Percentiles rank a stretch among this genome's conserved stretches.
Conservation (phyloP, 2,797 vertebrate genomes). For the Amniataba percoides region DNA sequence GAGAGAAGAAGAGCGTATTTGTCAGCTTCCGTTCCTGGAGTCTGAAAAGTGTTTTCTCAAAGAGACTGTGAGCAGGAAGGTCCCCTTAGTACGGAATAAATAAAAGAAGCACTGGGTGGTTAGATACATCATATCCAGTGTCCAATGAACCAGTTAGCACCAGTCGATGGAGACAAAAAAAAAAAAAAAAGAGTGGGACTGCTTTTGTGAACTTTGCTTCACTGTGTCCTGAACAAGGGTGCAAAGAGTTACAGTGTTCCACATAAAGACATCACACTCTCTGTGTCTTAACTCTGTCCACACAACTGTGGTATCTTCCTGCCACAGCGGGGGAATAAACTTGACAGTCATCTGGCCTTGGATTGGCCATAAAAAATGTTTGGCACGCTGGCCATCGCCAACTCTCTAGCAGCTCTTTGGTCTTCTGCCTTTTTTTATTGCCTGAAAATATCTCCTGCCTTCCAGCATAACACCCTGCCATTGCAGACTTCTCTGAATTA, state of each 20-base stretch:
- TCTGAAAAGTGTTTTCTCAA: constrained; percentile 10
- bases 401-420: constrained; percentile 40
- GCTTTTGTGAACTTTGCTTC: constrained; percentile 3
- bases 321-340: constrained; percentile 36
- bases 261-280: constrained; percentile 37
- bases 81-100: constrained; percentile 2
- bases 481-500: constrained; percentile 67
- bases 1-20: neutral
- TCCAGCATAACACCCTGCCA: constrained; percentile 34
- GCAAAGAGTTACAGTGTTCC: constrained; percentile 3
- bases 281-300: constrained; percentile 9
- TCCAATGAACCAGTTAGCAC: neutral
- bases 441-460: constrained; percentile 46
- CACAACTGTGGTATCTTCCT: constrained; percentile 13
- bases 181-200: neutral
- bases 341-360: constrained; percentile 39
- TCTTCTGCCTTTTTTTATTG: constrained; percentile 37
- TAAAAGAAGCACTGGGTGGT: neutral
- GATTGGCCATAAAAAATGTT: constrained; percentile 39
- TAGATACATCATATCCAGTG: neutral
- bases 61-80: constrained; percentile 1
- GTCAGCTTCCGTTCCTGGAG: neutral
- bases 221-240: neutral
- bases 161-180: neutral
- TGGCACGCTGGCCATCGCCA: constrained; percentile 23